These are phyloP conservation scores for Pomacea canaliculata DNA, from an alignment of 2,888 invertebrate genomes.

Conservation along the genomic window DNA sequence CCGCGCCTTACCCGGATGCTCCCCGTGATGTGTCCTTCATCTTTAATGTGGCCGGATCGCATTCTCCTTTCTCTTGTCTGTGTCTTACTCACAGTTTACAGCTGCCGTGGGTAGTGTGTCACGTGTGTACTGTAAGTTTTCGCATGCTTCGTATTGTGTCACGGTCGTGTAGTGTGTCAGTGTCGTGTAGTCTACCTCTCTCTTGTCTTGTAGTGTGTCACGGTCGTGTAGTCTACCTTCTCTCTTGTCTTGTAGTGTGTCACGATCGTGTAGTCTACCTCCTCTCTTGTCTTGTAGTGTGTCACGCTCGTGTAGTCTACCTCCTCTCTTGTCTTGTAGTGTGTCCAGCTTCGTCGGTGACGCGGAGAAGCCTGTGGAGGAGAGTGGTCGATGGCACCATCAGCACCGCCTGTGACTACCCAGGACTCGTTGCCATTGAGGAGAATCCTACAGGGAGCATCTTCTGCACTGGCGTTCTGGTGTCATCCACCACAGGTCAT, in stretches of 20 bases:
- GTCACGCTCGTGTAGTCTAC: not conserved
- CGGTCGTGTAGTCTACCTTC: too few relatives aligned
- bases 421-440: conserved; percentile 16
- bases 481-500: conserved; percentile 2
- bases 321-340: conserved; percentile 1
- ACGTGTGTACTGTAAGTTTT: not conserved
- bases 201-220: conserved; percentile 15
- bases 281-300: too few relatives aligned
- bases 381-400: not conserved
- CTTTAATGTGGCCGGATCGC: too few relatives aligned
- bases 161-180: not conserved
- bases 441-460: conserved; percentile 9
- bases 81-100: not conserved
- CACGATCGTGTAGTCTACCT: too few relatives aligned
- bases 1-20: too few relatives aligned
- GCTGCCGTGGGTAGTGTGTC: not conserved
- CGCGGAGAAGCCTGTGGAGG: not conserved
- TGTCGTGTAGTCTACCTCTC: not conserved
- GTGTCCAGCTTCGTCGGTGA: conserved; percentile 8
- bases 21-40: too few relatives aligned
- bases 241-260: not conserved
- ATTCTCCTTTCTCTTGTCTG: too few relatives aligned
- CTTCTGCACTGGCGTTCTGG: conserved; percentile 20
- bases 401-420: conserved; percentile 12
- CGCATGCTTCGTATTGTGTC: too few relatives aligned